Base-by-base conservation (phyloP, 2,888 invertebrate species). In the Melieria picta region DNA sequence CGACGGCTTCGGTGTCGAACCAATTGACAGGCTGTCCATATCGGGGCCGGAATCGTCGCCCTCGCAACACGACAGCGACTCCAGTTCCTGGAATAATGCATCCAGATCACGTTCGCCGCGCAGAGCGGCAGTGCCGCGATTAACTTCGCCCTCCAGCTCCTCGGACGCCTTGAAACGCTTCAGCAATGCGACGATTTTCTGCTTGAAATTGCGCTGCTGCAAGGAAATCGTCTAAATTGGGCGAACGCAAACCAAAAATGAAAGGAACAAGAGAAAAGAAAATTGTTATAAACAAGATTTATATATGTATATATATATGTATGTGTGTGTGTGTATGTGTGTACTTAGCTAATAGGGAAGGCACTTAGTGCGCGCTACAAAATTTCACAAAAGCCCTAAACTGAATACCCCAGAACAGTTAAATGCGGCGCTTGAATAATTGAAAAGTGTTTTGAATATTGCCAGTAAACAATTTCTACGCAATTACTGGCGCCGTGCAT, bases 1-100 rank as follows among this genome's bases (percentile, higher is more conserved):
- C 78, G 96, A 96, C 61, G 98, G 98, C 86, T 98, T 98, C 16
- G 98, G 98, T 61, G 98, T 98, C 78, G 98, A 98, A 76, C 96
- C 95, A 82, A 98, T 96, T 84, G 97, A 97, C 90, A 98, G 93
- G 66, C 96, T 97, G 87, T 98, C 98, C 89, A 94, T 90, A 83
- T 97, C 97, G 7, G 96, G 97, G 0, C 95, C 97, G 10, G 97
- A 97, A 86, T 99, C 99, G 81, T 93, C 92, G 70, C 90, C 90
- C 80, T 93, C 93, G 78, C 93, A 92, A 82, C 93, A 93, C 79
- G 96, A 96, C 75, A 98, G 88, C 75, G 98, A 97, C 87, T 98
- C 98, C 78, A 99, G 88, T 86, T 99, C 98, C 89, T 99, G 93
- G 88, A 99, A 94, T 71, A 98, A 89, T 81, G 97, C 97, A 85